Evolutionary conservation across 2,797 vertebrate genomes (phyloP), one percentile per base, ranked within the genome.

Genomic region (Bryconaethiops microstoma): DNA sequence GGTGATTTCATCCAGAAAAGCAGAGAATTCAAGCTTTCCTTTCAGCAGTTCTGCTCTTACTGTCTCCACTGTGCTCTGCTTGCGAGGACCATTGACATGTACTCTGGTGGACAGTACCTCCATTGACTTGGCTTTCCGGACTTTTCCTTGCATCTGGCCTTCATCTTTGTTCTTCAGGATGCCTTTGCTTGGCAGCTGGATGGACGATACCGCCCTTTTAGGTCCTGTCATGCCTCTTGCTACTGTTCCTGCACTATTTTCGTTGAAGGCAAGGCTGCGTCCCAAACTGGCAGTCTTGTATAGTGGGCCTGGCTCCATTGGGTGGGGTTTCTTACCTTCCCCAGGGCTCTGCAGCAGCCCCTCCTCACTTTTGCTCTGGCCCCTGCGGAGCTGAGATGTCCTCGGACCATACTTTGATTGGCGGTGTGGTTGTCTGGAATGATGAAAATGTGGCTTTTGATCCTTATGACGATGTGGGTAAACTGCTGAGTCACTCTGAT

Each of bases 1-100:
- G 7, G 95, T 96, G 74, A 96, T 96, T 85, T 96, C 96, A 76
- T 96, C 93, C 52, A 96, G 88, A 89, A 96, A 96, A 10, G 93
- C 93, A 9, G 96, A 96, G 70, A 96, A 96, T 57, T 92, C 93
- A 50, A 95, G 29, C 82, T 95, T 96, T 84, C 91, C 92, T 80
- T 93, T 89, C 2, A 94, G 82, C 83, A 94, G 87, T 59, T 86
- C 87, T 60, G 87, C 80, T 76, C 65, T 91, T 14, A 88, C 85
- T 64, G 62, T 83, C 76, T 90, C 86, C 21, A 86, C 78, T 42
- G 63, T 57, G 21, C 40, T 75, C 68, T 57, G 73, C 67, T 84
- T 76, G 74, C 70, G 19, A 71, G 86, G 74, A 69, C 42, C 79
- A 59, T 89, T 88, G 45, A 19, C 0, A 7, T 81, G 19, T 68